These are phyloP conservation scores for Lasiommata megera DNA, from an alignment of 2,888 invertebrate species.

Conservation along the genomic window DNA sequence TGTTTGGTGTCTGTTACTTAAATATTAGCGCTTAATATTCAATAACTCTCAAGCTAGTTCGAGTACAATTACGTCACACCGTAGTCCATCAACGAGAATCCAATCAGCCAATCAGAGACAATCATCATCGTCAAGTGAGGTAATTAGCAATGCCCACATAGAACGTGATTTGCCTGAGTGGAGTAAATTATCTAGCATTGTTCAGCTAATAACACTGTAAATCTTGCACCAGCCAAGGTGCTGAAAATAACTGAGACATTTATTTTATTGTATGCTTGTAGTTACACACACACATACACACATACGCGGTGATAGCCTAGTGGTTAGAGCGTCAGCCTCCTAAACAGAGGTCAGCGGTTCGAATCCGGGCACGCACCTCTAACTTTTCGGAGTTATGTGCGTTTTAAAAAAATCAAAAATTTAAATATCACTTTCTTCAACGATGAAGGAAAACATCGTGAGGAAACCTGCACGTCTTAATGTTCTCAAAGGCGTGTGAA, in stretches of 20 bases:
- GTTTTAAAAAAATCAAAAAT: too few relatives aligned
- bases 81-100: slow-evolving; percentile 7
- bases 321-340: too few relatives aligned
- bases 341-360: too few relatives aligned
- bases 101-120: slow-evolving; percentile 9
- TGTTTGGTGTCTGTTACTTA: too few relatives aligned
- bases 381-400: too few relatives aligned
- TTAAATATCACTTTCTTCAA: too few relatives aligned
- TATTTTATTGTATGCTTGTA: neutral
- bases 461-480: too few relatives aligned
- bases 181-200: slow-evolving; percentile 1
- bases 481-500: too few relatives aligned
- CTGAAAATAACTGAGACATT: neutral
- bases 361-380: too few relatives aligned
- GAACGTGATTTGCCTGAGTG: slow-evolving; percentile 6
- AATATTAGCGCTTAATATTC: neutral
- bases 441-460: too few relatives aligned
- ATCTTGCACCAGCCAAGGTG: neutral
- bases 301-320: too few relatives aligned
- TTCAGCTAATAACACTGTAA: neutral
- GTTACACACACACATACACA: too few relatives aligned
- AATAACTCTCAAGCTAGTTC: neutral
- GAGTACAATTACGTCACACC: slow-evolving; percentile 1
- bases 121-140: slow-evolving; percentile 8
- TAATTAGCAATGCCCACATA: slow-evolving; percentile 4